Base-by-base conservation (phyloP, 2,113 vertebrate genomes). In the Pionites leucogaster region DNA sequence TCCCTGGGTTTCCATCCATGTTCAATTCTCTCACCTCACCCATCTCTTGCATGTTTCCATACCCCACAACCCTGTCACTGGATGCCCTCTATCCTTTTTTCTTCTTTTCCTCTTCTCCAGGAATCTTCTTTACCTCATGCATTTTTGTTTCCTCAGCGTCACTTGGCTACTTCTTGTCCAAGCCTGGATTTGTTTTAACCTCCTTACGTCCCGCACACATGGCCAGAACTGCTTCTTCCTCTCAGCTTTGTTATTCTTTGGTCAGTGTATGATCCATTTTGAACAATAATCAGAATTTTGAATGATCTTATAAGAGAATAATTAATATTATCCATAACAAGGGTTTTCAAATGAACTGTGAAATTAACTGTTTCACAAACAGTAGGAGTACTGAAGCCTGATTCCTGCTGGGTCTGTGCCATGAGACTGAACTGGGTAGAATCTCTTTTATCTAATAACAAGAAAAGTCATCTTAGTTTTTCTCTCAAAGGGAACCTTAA, bases 301-400 rank as follows among this genome's bases (percentile, higher is more conserved):
- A 87, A 29, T 1, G 2, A 39, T 49, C 82, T 53, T 53, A 63
- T 14, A 67, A 35, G 14, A 89, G 15, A 72, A 50, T 67, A 90
- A 92, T 67, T 76, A 85, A 17, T 33, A 6, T 75, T 79, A 41
- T n/a, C 17, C 65, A 63, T 67, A 42, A 50, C 65, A 49, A 69
- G 50, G 31, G 23, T 83, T 92, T 95, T 52, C 49, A 83, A 63
- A 74, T 22, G 33, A 12, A 57, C 86, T 92, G 46, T 84, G 53
- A 88, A 92, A 91, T 84, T 52, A 78, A n/a, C 20, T n/a, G 63
- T 84, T 92, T 91, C 83, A 70, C 50, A 81, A 88, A 81, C 13
- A 37, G 29, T 9, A 64, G 52, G 59, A 52, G 53, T 50, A 31
- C 41, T 74, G 77, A 80, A 82, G 63, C 70, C 49, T 39, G 41